Base-by-base conservation (phyloP, 2,113 vertebrate species). In the Tragelaphus imberbis region DNA sequence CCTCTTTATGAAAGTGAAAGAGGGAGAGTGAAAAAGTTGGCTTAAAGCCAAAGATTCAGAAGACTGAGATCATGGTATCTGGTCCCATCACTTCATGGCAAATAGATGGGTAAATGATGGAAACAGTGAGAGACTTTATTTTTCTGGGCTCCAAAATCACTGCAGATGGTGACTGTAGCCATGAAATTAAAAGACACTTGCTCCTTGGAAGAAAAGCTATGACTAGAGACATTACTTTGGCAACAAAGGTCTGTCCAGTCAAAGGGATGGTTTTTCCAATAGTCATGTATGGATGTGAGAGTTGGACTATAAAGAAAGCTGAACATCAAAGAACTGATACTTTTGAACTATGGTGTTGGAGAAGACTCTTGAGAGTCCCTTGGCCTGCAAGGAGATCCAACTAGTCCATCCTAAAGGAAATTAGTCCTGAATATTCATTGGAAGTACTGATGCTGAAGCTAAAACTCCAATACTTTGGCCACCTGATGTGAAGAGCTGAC, bases 401-500 rank as follows among this genome's bases (percentile, higher is more conserved):
- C 16, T 17, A 68, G 65, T 65, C 61, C 14, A 65, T 63, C 13
- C 61, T 63, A 30, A 30, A 30, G 13, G 59, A 30, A 30, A 63
- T 33, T 14, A 16, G 14, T 68, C 33, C 65, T 68, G n/a, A 21
- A 36, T 71, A 71, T 11, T 71, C 65, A 71, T 36, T 71, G 65
- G 65, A 71, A 71, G n/a, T 0, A 71, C 65, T 71, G n/a, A 71
- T 71, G 17, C n/a, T 71, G 19, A 71, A 21, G 65, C 65, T 11
- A n/a, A 71, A 71, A 36, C 9, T 36, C n/a, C 19, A 36, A 23
- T 36, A 71, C 16, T 71, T 71, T 71, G n/a, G 4, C n/a, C 17
- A n/a, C 17, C 9, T 11, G 65, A 71, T 1, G 6, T 0, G 0
- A 71, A 71, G n/a, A 71, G 12, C 17, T 71, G 9, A 36, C n/a